phyloP scores from a whole-genome alignment of 1,140 invertebrate genomes.

The Homalodisca vitripennis region DNA sequence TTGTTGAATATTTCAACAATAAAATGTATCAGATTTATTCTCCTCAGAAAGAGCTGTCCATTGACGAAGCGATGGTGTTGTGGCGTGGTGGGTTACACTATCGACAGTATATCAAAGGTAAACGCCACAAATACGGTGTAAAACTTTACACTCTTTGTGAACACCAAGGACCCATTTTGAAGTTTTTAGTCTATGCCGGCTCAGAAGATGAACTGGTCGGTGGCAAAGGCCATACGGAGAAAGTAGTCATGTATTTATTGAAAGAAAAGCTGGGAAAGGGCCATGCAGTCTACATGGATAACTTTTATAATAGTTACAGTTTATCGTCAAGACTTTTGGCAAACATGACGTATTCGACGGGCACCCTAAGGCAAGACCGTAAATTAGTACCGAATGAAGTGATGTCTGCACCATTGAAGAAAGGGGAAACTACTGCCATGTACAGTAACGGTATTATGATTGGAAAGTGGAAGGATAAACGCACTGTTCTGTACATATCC shows the following conservation, averaged over 20 bases:
- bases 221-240: too few relatives aligned
- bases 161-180: neutral
- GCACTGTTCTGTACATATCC: conserved; percentile 26
- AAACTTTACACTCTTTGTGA: neutral
- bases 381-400: neutral
- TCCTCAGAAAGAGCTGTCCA: neutral
- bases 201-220: neutral
- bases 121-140: too few relatives aligned
- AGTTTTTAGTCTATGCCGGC: too few relatives aligned
- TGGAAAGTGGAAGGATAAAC: conserved; percentile 15
- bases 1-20: neutral
- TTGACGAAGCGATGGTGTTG: conserved; percentile 15
- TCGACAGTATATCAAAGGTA: neutral
- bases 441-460: conserved; percentile 10
- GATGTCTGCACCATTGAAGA: neutral
- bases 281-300: neutral
- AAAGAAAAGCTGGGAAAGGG: too few relatives aligned
- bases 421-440: conserved; percentile 10
- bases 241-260: too few relatives aligned
- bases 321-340: too few relatives aligned
- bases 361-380: conserved; percentile 7
- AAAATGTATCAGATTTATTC: conserved; percentile 1
- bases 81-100: neutral
- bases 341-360: neutral
- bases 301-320: neutral